Conservation (phyloP, 1,140 invertebrate species). For the Bombus soroeensis region DNA sequence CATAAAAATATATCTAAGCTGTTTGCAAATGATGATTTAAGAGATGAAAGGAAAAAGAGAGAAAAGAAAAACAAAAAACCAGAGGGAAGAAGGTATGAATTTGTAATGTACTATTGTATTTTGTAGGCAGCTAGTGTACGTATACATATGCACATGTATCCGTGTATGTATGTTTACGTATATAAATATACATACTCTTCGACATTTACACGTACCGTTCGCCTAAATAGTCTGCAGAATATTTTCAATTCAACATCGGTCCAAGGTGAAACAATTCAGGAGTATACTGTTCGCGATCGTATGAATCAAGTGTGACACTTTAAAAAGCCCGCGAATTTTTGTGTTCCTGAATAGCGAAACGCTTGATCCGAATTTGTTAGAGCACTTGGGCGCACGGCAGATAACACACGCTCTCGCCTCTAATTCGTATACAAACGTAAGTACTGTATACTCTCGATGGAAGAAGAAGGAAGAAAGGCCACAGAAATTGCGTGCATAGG, state of each 20-base stretch:
- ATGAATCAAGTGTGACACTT: not conserved
- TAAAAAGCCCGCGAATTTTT: not conserved
- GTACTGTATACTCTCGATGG: constrained; percentile 8
- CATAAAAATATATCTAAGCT: constrained; percentile 71
- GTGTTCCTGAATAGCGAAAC: constrained; percentile 1
- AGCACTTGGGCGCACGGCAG: constrained; percentile 34
- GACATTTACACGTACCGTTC: constrained; percentile 57
- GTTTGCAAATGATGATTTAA: constrained; percentile 71
- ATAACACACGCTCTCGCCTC: constrained; percentile 28
- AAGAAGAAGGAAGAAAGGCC: not conserved
- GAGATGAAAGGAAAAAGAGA: constrained; percentile 7
- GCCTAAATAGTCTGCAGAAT: constrained; percentile 57
- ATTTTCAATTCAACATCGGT: constrained; percentile 52
- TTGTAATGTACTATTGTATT: constrained; percentile 76
- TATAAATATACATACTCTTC: constrained; percentile 63
- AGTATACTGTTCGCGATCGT: not conserved
- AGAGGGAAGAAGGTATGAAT: constrained; percentile 61
- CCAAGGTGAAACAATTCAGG: constrained; percentile 9
- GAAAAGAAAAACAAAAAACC: constrained; percentile 23
- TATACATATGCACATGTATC: constrained; percentile 67
- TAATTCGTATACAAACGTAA: constrained; percentile 21
- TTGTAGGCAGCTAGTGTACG: constrained; percentile 75
- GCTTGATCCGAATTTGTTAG: constrained; percentile 30
- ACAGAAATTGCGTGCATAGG: constrained; percentile 16
- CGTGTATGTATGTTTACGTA: constrained; percentile 65